Evolutionary conservation across 2,113 vertebrate species (phyloP).

Genomic region (Eidolon helvum): DNA sequence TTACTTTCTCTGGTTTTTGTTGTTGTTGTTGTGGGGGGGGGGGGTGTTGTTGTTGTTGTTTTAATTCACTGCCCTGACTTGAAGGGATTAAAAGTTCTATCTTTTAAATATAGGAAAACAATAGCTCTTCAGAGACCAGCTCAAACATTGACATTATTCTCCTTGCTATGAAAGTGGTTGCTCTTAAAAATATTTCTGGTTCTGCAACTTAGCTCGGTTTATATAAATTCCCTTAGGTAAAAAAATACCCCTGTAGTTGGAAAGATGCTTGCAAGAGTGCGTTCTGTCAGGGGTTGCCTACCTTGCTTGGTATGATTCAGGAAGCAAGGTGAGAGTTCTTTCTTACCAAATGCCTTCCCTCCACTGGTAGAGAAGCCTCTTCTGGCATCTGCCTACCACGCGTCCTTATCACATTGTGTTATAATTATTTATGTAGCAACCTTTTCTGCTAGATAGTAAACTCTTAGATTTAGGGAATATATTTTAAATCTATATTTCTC

Average conservation of each 20-base stretch:
- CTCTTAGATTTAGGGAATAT: not conserved
- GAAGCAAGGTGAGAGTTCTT: too few species aligned
- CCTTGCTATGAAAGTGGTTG: not conserved
- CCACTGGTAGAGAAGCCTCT: too few species aligned
- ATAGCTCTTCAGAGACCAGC: not conserved
- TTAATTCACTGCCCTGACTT: not conserved
- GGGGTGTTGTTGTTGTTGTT: not conserved
- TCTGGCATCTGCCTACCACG: accelerated
- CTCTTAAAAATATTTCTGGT: not conserved
- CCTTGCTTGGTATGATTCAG: not conserved
- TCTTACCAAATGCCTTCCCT: not conserved
- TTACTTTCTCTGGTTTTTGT: not conserved
- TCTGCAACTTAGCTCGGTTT: not conserved
- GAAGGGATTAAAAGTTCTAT: not conserved
- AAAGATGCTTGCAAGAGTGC: not conserved
- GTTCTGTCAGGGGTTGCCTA: not conserved
- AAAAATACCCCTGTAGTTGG: not conserved
- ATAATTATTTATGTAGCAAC: not conserved
- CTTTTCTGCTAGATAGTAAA: not conserved
- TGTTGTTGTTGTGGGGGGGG: too few species aligned
- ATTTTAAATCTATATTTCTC: not conserved
- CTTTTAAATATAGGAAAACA: not conserved
- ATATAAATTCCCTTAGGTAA: not conserved
- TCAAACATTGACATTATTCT: not conserved
- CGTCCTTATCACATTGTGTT: not conserved